A percentile compares a stretch with the other conserved stretches of the same genome.
Evolutionary conservation across 2,797 vertebrate genomes (phyloP).

Genomic region (Megaceryle alcyon): DNA sequence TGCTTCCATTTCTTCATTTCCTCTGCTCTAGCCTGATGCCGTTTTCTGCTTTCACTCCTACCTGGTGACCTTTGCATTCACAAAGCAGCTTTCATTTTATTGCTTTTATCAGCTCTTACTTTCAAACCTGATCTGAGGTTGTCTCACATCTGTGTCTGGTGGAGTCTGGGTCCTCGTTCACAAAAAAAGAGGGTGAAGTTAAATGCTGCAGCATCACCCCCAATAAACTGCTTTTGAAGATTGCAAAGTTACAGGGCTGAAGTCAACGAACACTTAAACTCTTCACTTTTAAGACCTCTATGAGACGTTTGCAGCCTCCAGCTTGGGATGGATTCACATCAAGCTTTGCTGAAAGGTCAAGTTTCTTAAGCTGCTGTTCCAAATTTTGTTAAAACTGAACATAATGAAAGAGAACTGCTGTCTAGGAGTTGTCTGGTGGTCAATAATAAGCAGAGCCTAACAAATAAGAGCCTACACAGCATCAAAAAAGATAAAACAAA

Average conservation of each 20-base stretch:
- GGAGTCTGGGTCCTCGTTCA: neutral
- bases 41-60: conserved; percentile 20
- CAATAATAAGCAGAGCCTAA: neutral
- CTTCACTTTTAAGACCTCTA: neutral
- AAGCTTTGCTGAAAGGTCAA: neutral
- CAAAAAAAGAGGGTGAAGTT: neutral
- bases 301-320: neutral
- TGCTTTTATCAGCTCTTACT: neutral
- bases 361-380: neutral
- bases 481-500: neutral
- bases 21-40: neutral
- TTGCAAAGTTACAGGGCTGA: neutral
- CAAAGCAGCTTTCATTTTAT: neutral
- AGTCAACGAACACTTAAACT: neutral
- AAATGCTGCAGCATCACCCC: neutral
- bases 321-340: neutral
- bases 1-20: conserved; percentile 54
- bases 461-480: neutral
- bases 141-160: neutral
- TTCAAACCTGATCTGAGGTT: neutral
- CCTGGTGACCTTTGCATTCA: conserved; percentile 5
- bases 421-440: neutral
- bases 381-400: neutral
- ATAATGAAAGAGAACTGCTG: neutral
- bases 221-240: neutral